Evolutionary conservation across 2,888 invertebrate genomes (phyloP), one percentile per base, ranked within the genome.

Genomic region (Mechanitis mazaeus): DNA sequence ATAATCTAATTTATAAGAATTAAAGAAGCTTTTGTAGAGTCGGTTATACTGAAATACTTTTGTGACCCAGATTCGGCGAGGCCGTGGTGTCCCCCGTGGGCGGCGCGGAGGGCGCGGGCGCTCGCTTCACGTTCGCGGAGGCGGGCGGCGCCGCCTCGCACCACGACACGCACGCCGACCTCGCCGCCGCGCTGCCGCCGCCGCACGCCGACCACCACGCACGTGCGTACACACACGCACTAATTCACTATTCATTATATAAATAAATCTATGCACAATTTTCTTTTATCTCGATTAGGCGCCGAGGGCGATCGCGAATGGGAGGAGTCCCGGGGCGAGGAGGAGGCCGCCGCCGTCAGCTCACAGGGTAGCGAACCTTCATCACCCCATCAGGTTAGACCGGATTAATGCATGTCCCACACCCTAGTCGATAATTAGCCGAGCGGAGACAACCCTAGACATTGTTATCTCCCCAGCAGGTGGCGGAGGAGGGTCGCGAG

Each of bases 41-140:
- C 20, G 20, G 20, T 20, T 20, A 20, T 20, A 20, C 20, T 20
- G 20, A 20, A 20, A 33, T 9, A 46, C 11, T n/a, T 12, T 42
- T 2, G 31, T 1, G 3, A 5, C 20, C 6, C 67, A 91, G 91
- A 59, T 96, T 96, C 85, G 96, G 96, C 47, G 96, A 97, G 80
- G 97, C 97, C 54, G 95, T 97, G 46, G 97, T 97, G 79, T 97
- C 97, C 0, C 97, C 97, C 4, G 95, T 85, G 94, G 84, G 83
- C 65, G 78, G 71, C 31, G 7, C 60, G 68, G 71, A 70, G 64
- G 77, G 95, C 94, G 59, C 94, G 95, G 55, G 95, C 94, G 78
- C 97, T 95, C 7, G 84, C 85, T 63, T 84, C 83, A 78, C 94
- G 94, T 93, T 71, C 68, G 72, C 87, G 92, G 85, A 85, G 72